Evolutionary conservation across 2,797 vertebrate species (phyloP).

Genomic region (Danio kyathit): DNA sequence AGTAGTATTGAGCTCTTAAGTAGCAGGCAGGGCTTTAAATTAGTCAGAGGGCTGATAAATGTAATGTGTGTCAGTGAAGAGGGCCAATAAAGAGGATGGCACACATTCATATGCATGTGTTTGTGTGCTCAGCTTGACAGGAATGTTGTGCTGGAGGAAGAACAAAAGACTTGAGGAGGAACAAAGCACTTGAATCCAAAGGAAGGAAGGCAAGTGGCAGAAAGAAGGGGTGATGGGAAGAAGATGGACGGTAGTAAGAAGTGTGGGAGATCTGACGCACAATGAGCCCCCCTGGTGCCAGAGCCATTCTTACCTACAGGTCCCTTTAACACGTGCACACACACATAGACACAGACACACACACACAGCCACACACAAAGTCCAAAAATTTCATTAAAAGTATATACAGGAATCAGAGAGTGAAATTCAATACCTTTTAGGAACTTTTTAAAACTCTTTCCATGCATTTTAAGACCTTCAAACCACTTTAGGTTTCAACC

Average conservation of each 20-base stretch:
- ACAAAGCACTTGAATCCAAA: conserved; percentile 72
- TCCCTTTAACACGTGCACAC: conserved; percentile 48
- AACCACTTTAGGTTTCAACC: no score
- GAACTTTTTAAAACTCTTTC: no score
- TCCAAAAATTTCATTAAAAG: no score
- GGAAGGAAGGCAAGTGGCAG: conserved; percentile 79
- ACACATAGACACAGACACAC: neutral
- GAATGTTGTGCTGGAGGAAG: conserved; percentile 74
- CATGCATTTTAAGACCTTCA: no score
- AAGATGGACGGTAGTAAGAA: conserved; percentile 50
- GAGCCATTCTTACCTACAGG: conserved; percentile 42
- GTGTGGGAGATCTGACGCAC: conserved; percentile 66
- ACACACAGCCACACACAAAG: conserved; percentile 52
- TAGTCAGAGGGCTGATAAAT: conserved; percentile 69
- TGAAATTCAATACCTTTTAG: no score
- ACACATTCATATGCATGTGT: conserved; percentile 82
- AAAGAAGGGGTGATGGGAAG: conserved; percentile 60
- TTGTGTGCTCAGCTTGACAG: conserved; percentile 84
- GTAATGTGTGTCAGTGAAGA: conserved; percentile 74
- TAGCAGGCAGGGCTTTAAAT: conserved; percentile 61
- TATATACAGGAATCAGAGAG: no score
- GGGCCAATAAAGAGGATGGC: conserved; percentile 78
- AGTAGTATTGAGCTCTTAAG: conserved; percentile 54
- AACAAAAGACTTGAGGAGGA: conserved; percentile 77
- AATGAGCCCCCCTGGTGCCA: conserved; percentile 65